Base-by-base conservation (phyloP, 2,888 invertebrate genomes). In the Salpingus planirostris region DNA sequence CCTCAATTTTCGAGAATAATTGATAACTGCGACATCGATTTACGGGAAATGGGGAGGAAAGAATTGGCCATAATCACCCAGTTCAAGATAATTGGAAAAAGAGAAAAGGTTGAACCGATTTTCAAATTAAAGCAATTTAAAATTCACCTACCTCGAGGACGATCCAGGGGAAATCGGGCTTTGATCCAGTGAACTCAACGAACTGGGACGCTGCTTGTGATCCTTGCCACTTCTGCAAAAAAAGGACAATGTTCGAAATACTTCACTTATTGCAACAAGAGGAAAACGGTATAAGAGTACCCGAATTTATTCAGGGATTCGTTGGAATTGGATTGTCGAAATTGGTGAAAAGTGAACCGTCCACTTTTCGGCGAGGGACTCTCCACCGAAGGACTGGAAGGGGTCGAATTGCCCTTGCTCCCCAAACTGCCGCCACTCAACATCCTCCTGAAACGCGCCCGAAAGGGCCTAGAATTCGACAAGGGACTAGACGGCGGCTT, bases 391-490 rank as follows among this genome's bases (percentile, higher is more conserved):
- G 36, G 36, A 13, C 36, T 36, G 1, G 40, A 32, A n/a, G 43
- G 43, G 0, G 27, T 36, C 3, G 43, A 40, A 18, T 27, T 24
- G 11, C 35, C 31, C 34, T 45, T 53, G 8, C 51, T 31, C 33
- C 44, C 52, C 10, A 52, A 26, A 31, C 42, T 50, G 8, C 53
- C 51, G 12, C 45, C 33, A 27, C 55, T 55, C 24, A 54, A 33
- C 47, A 56, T 51, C 28, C 50, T 46, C 21, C 48, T 47, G 25
- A 55, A 52, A 25, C 45, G 43, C 27, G 47, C 39, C 2, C 49
- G 43, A 18, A 54, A 50, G 7, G 49, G 46, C 15, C 44, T 36
- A n/a, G 28, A 18, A 26, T 40, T 38, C 0, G 50, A 46, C 3
- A 46, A 45, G 8, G 13, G 31, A 18, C n/a, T n/a, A n/a, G n/a